These are phyloP conservation scores for Pararge aegeria DNA, from an alignment of 1,140 invertebrate species.

Conservation along the genomic window DNA sequence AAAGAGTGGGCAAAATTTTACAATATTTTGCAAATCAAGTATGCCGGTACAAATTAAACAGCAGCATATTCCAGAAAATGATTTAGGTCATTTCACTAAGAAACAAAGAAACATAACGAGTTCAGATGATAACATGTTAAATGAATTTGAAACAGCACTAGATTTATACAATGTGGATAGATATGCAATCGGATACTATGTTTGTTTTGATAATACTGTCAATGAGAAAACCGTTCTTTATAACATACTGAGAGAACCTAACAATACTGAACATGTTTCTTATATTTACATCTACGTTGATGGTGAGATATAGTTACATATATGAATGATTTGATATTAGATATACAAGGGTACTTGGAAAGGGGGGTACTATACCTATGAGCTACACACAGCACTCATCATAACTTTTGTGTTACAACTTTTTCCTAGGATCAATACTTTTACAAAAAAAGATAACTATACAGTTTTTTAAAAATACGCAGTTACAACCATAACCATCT, in stretches of 20 bases:
- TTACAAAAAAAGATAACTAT: too few species aligned
- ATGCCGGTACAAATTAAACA: constrained; percentile 71
- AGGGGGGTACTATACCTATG: too few species aligned
- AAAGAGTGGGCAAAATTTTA: constrained; percentile 69
- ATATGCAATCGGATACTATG: constrained; percentile 82
- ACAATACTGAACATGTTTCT: constrained; percentile 64
- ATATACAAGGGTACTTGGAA: too few species aligned
- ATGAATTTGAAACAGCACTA: constrained; percentile 63
- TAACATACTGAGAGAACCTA: constrained; percentile 64
- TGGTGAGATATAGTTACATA: constrained; percentile 73
- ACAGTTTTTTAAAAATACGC: too few species aligned
- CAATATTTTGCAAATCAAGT: constrained; percentile 75
- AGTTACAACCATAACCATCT: too few species aligned
- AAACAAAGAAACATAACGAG: constrained; percentile 38
- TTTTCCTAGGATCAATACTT: too few species aligned
- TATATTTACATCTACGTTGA: constrained; percentile 84
- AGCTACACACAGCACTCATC: too few species aligned
- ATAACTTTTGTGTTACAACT: too few species aligned
- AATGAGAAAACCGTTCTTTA: constrained; percentile 50
- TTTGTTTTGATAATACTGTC: constrained; percentile 74
- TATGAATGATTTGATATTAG: neutral
- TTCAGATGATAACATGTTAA: constrained; percentile 42
- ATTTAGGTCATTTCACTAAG: constrained; percentile 39
- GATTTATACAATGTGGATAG: constrained; percentile 65
- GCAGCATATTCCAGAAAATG: constrained; percentile 59